These are phyloP conservation scores for Lepidurus couesii DNA, from an alignment of 1,140 invertebrate species.

Conservation along the genomic window DNA sequence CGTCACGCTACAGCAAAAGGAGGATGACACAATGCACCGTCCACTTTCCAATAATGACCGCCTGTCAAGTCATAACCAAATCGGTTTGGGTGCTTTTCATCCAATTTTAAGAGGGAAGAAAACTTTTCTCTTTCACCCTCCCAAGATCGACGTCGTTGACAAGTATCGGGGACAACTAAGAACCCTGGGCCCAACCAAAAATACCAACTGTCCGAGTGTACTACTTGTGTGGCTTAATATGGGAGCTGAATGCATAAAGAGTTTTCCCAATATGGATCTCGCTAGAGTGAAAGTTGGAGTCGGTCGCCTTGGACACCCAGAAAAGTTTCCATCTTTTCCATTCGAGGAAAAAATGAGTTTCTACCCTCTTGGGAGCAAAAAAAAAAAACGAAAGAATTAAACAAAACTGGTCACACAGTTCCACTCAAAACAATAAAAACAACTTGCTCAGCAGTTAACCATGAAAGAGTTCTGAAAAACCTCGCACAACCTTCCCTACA, in stretches of 20 bases:
- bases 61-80: too few species aligned
- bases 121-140: background rate
- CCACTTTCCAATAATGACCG: too few species aligned
- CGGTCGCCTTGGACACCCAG: background rate
- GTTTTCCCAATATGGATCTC: background rate
- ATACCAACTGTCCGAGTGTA: background rate
- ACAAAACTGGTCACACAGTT: background rate
- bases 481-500: background rate
- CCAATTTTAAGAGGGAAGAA: background rate
- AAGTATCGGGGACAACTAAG: background rate
- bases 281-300: background rate
- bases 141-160: background rate
- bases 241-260: conserved; percentile 7
- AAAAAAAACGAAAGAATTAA: background rate
- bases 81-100: background rate
- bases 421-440: background rate
- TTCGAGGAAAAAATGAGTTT: background rate
- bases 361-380: background rate
- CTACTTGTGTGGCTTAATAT: conserved; percentile 14
- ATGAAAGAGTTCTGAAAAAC: background rate
- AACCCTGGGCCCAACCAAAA: background rate
- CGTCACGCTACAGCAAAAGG: background rate
- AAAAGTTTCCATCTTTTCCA: background rate
- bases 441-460: background rate
- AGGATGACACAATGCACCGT: background rate